A percentile compares a stretch with the other conserved stretches of the same genome.
Conservation (phyloP, 2,888 invertebrate genomes). For the Acleris sparsana region DNA sequence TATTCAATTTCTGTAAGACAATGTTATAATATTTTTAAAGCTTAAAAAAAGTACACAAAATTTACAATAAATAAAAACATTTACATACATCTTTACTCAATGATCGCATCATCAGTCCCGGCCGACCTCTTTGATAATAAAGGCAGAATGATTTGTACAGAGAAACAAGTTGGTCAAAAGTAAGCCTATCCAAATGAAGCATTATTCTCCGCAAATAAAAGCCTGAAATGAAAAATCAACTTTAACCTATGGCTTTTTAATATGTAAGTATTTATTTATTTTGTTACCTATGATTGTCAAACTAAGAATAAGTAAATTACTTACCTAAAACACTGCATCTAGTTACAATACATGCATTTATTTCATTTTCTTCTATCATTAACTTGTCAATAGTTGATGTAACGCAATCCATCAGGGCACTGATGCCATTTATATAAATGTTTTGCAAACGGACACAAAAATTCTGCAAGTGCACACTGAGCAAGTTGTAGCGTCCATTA, state of each 20-base stretch:
- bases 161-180: conserved; percentile 91
- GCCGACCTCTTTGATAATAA: conserved; percentile 86
- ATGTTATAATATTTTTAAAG: conserved; percentile 1
- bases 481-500: conserved; percentile 83
- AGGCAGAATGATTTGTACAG: conserved; percentile 88
- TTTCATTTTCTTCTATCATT: conserved; percentile 80
- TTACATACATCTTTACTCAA: conserved; percentile 75
- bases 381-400: conserved; percentile 84
- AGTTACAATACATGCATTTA: conserved; percentile 79
- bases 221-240: conserved; percentile 76
- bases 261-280: too few species aligned
- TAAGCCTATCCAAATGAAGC: conserved; percentile 91
- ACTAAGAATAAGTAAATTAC: conserved; percentile 3
- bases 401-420: conserved; percentile 85
- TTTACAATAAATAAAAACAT: conserved; percentile 5
- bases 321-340: conserved; percentile 88
- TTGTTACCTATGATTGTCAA: neutral
- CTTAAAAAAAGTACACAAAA: neutral
- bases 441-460: conserved; percentile 84
- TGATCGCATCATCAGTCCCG: conserved; percentile 76
- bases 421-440: conserved; percentile 85
- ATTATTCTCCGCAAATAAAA: conserved; percentile 92
- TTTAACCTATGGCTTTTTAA: neutral
- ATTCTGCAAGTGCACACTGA: conserved; percentile 82
- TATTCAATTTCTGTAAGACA: conserved; percentile 70